Base-by-base conservation (phyloP, 1,140 invertebrate genomes). In the Cyclina sinensis region DNA sequence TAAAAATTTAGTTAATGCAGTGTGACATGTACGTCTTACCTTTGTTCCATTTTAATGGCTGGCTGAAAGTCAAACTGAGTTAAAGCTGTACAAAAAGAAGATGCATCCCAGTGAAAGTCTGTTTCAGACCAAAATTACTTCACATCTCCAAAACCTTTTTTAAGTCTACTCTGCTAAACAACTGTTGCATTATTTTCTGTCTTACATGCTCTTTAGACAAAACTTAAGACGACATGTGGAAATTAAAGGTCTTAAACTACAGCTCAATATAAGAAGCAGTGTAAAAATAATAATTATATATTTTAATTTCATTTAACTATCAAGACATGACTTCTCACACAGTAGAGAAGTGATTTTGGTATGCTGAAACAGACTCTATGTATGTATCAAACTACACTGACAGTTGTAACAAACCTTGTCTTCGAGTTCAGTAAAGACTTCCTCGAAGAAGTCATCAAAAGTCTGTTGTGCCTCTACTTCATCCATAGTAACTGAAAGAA, bases 371-470 rank as follows among this genome's bases (percentile, higher is more conserved):
- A 70, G 65, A 70, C 65, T 70, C n/a, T 39, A 37, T 37, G 16
- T 37, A 70, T 37, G 16, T 37, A 70, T 37, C 65, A 35, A 35
- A 70, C 65, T 70, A 70, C 65, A 70, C 37, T 37, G 65, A 70
- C 65, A 5, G 70, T 27, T 24, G 65, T 32, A 68, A 87, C 85
- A 21, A 78, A 97, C 96, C 95, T 99, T 99, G 93, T 99, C 98
- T 96, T 99, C 99, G 94, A 99, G 98, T 96, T 99, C 99, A 4
- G 99, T 98, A 96, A 99, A 99, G 9, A 99, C 98, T 96, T 99
- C 99, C 96, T 99, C 99, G 96, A 99, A 99, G 95, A 99, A 99
- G 94, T 99, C 99, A 95, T 99, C 99, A 96, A 99, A 99, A 96
- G 99, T 98, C 95, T 99, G 98, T 95, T 99, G 99, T 97, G 99